Evolutionary conservation across 2,888 invertebrate species (phyloP).

Genomic region (Itoplectis maculator): DNA sequence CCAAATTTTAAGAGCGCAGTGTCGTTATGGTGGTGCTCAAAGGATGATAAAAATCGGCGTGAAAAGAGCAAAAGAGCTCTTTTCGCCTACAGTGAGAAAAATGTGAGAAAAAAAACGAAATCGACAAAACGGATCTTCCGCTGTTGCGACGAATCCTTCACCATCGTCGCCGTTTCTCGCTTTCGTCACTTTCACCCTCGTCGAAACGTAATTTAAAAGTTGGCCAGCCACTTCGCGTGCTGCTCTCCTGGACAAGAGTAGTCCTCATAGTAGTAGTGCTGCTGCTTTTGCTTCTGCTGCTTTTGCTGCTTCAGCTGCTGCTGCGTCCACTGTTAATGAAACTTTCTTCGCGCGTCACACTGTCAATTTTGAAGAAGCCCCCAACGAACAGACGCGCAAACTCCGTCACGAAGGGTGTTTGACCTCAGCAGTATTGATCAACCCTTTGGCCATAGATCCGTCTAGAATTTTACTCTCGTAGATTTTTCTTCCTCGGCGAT

Average conservation of each 20-base stretch:
- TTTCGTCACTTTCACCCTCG: constrained; percentile 74
- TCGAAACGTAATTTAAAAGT: constrained; percentile 83
- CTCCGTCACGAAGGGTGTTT: not conserved
- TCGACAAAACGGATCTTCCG: constrained; percentile 35
- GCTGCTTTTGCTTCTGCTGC: constrained; percentile 58
- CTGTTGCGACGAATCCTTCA: constrained; percentile 62
- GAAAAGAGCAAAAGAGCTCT: too few species aligned
- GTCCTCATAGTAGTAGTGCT: not conserved
- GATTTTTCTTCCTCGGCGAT: not conserved
- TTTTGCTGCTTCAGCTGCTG: constrained; percentile 41
- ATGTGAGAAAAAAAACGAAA: constrained; percentile 48
- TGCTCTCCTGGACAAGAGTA: constrained; percentile 69
- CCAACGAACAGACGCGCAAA: constrained; percentile 37
- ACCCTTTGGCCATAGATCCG: not conserved
- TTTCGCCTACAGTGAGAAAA: constrained; percentile 9
- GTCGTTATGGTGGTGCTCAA: not conserved
- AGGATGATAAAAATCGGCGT: constrained; percentile 41
- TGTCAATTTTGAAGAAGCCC: constrained; percentile 79
- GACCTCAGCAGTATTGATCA: constrained; percentile 8
- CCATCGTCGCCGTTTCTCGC: constrained; percentile 56
- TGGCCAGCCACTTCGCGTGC: constrained; percentile 74
- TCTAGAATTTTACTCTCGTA: not conserved
- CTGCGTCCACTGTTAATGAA: constrained; percentile 80
- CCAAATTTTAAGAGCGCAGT: constrained; percentile 27
- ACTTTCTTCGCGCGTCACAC: constrained; percentile 79